Evolutionary conservation across 2,797 vertebrate species (phyloP).

Genomic region (Labeo calbasu): DNA sequence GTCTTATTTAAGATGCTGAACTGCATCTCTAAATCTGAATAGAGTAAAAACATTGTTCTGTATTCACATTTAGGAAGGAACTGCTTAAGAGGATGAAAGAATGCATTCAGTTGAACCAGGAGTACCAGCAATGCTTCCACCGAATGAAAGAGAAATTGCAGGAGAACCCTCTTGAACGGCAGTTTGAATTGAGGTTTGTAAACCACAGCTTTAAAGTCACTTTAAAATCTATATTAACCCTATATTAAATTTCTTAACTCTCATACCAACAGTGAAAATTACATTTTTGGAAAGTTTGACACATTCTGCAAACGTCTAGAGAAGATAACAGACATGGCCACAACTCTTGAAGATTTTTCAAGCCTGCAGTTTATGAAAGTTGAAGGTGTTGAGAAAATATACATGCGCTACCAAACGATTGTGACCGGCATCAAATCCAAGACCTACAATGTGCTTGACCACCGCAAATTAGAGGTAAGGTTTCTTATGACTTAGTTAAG

Average conservation of each 20-base stretch:
- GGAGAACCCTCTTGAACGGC: constrained; percentile 70
- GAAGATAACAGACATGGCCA: constrained; percentile 81
- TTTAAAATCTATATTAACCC: background rate
- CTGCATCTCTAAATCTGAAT: background rate
- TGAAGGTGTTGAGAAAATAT: constrained; percentile 82
- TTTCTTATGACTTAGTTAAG: background rate
- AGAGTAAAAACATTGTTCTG: background rate
- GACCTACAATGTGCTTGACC: constrained; percentile 83
- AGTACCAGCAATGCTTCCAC: constrained; percentile 80
- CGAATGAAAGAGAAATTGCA: constrained; percentile 74
- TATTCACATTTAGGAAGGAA: constrained; percentile 69
- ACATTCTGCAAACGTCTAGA: constrained; percentile 84
- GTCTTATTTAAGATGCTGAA: background rate
- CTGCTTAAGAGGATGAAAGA: constrained; percentile 77
- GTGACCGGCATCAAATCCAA: constrained; percentile 76
- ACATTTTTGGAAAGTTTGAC: constrained; percentile 87
- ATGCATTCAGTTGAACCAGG: constrained; percentile 77
- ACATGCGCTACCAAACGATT: constrained; percentile 74
- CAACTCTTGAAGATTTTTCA: constrained; percentile 78
- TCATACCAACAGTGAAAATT: constrained; percentile 78
- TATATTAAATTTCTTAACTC: background rate
- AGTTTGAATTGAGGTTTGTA: constrained; percentile 83
- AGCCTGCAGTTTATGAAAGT: constrained; percentile 79
- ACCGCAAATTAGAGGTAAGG: constrained; percentile 79
- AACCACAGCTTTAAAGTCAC: constrained; percentile 4